phyloP scores from a whole-genome alignment of 2,888 invertebrate genomes.

The Leptinotarsa tumamoca region DNA sequence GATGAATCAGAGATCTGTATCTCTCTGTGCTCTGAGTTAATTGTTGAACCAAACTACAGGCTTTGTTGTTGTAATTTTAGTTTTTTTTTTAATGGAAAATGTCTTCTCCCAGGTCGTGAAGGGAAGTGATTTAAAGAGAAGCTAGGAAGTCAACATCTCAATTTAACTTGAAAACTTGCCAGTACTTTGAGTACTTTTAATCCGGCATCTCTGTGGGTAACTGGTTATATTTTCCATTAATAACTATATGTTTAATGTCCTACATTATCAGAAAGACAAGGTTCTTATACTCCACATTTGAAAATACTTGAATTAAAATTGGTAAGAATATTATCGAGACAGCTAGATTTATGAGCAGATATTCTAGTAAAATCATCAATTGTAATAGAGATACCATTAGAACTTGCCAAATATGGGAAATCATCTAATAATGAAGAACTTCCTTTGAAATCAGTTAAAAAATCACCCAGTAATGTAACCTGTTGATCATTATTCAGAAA shows the following conservation, averaged over 20 bases:
- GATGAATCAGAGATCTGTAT: constrained; percentile 1
- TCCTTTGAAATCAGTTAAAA: no score
- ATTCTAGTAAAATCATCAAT: no score
- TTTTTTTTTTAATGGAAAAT: neutral
- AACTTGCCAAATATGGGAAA: no score
- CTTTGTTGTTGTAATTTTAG: neutral
- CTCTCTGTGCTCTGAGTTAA: neutral
- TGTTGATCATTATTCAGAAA: no score
- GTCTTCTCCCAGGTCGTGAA: neutral
- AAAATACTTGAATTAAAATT: no score
- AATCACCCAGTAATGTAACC: no score
- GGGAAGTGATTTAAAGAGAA: neutral
- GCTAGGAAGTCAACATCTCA: neutral
- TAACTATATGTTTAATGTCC: neutral
- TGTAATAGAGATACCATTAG: no score
- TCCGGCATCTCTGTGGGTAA: neutral
- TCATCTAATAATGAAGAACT: no score
- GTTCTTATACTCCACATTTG: no score
- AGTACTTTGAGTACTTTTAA: neutral
- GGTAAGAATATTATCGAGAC: neutral
- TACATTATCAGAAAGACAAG: neutral
- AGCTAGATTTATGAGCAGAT: no score
- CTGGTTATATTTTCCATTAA: neutral
- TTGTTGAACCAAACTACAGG: neutral
- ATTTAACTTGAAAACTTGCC: no score